Evolutionary conservation across 1,140 invertebrate genomes (phyloP), one percentile per base, ranked within the genome.

Genomic region (Varroa destructor): DNA sequence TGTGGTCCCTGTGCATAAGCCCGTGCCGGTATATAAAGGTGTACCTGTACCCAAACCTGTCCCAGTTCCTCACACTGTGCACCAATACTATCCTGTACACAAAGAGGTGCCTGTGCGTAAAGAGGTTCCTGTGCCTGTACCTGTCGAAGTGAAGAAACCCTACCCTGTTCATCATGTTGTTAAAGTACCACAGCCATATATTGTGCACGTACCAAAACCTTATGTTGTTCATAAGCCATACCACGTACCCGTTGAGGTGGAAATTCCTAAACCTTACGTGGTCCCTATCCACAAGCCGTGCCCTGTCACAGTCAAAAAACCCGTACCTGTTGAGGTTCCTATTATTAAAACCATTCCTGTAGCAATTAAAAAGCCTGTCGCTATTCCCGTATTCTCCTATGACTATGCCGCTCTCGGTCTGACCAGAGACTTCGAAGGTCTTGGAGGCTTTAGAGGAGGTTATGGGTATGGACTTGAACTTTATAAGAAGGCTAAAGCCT

Each of bases 181-280:
- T 14, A 67, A 67, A 37, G 61, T 67, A 1, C 61, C 61, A 12
- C 14, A 67, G 36, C 61, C 61, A 40, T 67, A 67, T 37, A 67
- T 67, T 46, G 61, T 67, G 61, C 61, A 67, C 61, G 61, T 67
- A 37, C 61, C 61, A 12, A 67, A 67, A 37, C 61, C 61, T 46
- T 67, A 67, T 37, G 37, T 67, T 40, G 61, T 67, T 46, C 61
- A 67, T 37, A 67, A 67, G 8, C 61, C 61, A 40, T 12, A 25
- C 61, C 61, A 67, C 37, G 61, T 67, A 14, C 61, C 61, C 12
- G 61, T 67, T 1, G 61, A 67, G 61, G 61, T 67, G 12, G 40
- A 67, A 37, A 67, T 67, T 37, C 61, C 61, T 67, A 40, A 67
- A 46, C 61, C 61, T 37, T 67, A 67, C 37, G 46, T 46, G 2